These are phyloP conservation scores for Papilio helenus DNA, from an alignment of 1,140 invertebrate genomes.

Conservation along the genomic window DNA sequence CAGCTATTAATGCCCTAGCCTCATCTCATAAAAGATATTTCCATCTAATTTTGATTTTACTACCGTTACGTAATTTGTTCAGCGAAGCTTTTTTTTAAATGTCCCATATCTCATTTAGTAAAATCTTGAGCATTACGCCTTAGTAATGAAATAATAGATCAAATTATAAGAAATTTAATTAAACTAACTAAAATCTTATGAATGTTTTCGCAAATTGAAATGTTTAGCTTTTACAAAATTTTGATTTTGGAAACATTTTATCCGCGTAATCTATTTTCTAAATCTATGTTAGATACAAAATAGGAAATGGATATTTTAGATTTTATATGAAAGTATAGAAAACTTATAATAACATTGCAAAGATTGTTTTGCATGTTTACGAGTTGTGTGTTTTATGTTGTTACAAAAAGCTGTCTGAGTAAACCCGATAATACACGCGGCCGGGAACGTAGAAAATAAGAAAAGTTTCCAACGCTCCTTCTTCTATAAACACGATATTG, in stretches of 20 bases:
- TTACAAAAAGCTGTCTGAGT: constrained; percentile 15
- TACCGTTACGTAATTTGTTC: background rate
- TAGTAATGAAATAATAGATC: background rate
- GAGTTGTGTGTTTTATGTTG: constrained; percentile 38
- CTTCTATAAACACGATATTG: constrained; percentile 56
- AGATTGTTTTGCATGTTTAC: constrained; percentile 31
- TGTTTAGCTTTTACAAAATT: no score
- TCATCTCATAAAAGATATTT: constrained; percentile 20
- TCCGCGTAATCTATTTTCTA: background rate
- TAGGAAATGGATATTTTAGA: constrained; percentile 27
- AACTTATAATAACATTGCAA: constrained; percentile 18
- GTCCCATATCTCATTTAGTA: background rate
- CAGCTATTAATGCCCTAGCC: constrained; percentile 13
- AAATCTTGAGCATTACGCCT: background rate
- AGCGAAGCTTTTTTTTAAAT: constrained; percentile 3
- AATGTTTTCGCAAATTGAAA: background rate
- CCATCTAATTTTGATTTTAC: constrained; percentile 14
- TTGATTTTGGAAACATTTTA: no score
- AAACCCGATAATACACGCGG: constrained; percentile 47
- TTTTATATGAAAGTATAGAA: background rate
- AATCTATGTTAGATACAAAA: background rate
- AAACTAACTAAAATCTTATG: background rate
- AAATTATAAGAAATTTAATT: background rate
- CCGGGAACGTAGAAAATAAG: constrained; percentile 60
- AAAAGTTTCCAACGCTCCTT: constrained; percentile 60